Base-by-base conservation (phyloP, 2,113 vertebrate species). In the Puffinus mauretanicus region DNA sequence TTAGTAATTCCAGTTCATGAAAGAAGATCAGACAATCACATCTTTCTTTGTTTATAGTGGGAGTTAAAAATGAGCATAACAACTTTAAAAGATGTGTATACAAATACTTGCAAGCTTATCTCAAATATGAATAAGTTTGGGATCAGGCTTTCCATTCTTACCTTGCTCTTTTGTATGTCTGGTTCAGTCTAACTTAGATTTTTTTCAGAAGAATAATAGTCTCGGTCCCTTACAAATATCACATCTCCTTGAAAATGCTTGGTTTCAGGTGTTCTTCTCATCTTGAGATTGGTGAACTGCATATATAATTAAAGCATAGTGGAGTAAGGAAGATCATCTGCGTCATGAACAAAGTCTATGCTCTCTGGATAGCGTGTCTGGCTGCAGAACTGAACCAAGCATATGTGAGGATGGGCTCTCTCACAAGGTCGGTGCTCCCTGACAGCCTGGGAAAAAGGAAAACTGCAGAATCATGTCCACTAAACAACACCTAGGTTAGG, bases 331-430 rank as follows among this genome's bases (percentile, higher is more conserved):
- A 51, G 16, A 46, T 67, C 8, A 44, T n/a, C 52, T 71, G 14
- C 1, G 0, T 71, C 40, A 34, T 0, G 3, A 75, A n/a, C 38
- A 51, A 75, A 51, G 20, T 40, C 62, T 62, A 2, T 1, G 1
- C 13, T 67, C n/a, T 84, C 36, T 42, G 57, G 40, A 27, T 57
- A 32, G 27, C 1, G 7, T n/a, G 36, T 65, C 26, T 72, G 32
- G 47, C 52, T 42, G 46, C 7, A 46, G 61, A 82, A 85, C 44
- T 52, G 26, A 85, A 49, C 6, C 11, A 30, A 61, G 9, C 6
- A 3, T 18, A 6, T 8, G 19, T 40, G 34, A 80, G 47, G 34
- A 32, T 52, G 52, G 24, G 7, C 2, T 29, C 5, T 66, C 25
- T 69, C 1, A 0, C 10, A 26, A 76, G 18, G 27, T 7, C 0